Conservation (phyloP, 2,797 vertebrate genomes). For the Helostoma temminkii region DNA sequence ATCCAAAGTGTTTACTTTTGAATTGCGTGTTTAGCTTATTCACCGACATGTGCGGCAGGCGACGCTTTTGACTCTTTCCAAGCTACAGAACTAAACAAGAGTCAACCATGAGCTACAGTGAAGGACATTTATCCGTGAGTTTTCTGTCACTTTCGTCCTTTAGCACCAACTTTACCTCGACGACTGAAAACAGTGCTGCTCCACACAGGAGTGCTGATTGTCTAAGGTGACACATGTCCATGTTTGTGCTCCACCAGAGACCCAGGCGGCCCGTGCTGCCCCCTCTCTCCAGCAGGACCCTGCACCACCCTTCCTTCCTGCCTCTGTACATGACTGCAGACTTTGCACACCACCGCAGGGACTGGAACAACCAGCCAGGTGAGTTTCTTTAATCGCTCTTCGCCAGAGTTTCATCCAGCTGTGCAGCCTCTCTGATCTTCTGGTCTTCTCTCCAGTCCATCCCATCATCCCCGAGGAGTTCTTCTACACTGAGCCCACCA, state of each 20-base stretch:
- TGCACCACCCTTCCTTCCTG: conserved; percentile 66
- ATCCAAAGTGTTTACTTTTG: not conserved
- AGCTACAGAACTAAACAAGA: not conserved
- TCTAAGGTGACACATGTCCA: too few species aligned
- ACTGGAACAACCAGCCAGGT: conserved; percentile 14
- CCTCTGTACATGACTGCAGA: conserved; percentile 41
- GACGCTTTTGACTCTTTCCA: not conserved
- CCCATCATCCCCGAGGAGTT: conserved; percentile 40
- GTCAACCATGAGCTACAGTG: conserved; percentile 6
- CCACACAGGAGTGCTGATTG: too few species aligned
- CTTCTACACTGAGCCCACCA: conserved; percentile 63
- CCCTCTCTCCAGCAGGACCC: conserved; percentile 45
- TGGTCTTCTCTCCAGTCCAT: conserved; percentile 16
- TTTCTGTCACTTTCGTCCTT: not conserved
- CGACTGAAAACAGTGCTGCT: too few species aligned
- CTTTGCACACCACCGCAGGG: rapidly evolving
- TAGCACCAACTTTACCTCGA: not conserved
- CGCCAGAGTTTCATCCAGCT: not conserved
- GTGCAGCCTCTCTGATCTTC: not conserved
- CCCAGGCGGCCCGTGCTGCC: conserved; percentile 10
- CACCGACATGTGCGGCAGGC: too few species aligned
- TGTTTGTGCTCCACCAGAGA: conserved; percentile 4
- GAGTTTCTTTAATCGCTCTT: not conserved
- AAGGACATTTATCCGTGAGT: conserved; percentile 34
- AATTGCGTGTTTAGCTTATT: too few species aligned